phyloP scores from a whole-genome alignment of 2,888 invertebrate genomes.

The Hydropsyche betteni region DNA sequence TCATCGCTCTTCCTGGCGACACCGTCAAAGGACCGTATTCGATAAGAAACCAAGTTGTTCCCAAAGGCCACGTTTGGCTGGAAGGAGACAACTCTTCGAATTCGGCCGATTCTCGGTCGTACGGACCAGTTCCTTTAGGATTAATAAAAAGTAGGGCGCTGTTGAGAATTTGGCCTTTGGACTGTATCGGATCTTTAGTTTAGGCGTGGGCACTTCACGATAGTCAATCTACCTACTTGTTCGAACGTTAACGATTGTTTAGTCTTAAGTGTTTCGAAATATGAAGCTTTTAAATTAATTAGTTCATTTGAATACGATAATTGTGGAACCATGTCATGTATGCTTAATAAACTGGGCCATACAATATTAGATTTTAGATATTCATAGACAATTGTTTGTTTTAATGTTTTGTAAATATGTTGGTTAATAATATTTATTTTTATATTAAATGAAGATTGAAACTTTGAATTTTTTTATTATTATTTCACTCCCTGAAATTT shows the following conservation, averaged over 20 bases:
- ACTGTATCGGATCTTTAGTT: constrained; percentile 61
- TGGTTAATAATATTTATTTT: too few species aligned
- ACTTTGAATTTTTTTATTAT: too few species aligned
- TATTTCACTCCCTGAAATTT: neutral
- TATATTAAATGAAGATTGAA: too few species aligned
- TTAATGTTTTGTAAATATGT: neutral
- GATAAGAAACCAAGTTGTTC: constrained; percentile 69
- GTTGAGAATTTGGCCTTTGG: constrained; percentile 81
- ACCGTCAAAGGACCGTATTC: constrained; percentile 64
- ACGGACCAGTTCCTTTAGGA: constrained; percentile 89
- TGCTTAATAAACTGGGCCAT: too few species aligned
- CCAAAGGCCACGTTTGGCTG: constrained; percentile 88
- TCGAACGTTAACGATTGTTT: too few species aligned
- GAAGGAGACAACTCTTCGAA: constrained; percentile 89
- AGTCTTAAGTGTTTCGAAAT: too few species aligned
- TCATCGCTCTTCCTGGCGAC: constrained; percentile 81
- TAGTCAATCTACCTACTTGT: too few species aligned
- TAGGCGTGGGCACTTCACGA: constrained; percentile 49
- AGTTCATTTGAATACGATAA: too few species aligned
- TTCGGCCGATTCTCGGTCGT: constrained; percentile 86
- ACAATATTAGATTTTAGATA: too few species aligned
- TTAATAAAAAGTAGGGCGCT: constrained; percentile 83
- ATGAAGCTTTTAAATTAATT: too few species aligned
- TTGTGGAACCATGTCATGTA: too few species aligned
- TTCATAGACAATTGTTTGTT: too few species aligned